phyloP scores from a whole-genome alignment of 2,113 vertebrate species.

The Dasyornis broadbenti region DNA sequence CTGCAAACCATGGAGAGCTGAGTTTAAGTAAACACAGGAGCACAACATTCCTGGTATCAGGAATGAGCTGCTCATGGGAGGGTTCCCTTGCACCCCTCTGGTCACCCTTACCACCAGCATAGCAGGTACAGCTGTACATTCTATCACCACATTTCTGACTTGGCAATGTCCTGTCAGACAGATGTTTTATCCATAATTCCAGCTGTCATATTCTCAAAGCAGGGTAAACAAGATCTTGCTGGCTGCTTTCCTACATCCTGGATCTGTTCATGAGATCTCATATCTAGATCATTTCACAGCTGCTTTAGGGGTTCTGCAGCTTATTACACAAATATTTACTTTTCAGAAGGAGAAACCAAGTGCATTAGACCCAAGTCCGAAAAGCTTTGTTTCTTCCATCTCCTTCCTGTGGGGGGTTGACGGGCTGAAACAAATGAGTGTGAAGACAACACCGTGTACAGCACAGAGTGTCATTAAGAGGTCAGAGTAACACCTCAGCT shows the following conservation, averaged over 20 bases:
- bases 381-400: neutral
- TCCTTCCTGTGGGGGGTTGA: neutral
- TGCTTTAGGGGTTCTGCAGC: neutral
- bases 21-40: neutral
- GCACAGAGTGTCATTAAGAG: neutral
- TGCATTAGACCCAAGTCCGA: neutral
- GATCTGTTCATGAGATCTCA: neutral
- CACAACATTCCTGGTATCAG: neutral
- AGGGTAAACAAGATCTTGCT: constrained; percentile 2
- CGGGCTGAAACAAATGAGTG: neutral
- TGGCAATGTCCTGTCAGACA: neutral
- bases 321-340: neutral
- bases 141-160: neutral
- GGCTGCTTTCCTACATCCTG: neutral
- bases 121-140: neutral
- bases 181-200: neutral
- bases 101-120: neutral
- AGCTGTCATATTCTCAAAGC: neutral
- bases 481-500: neutral
- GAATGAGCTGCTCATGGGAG: neutral
- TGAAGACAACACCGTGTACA: neutral
- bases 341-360: neutral
- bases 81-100: neutral
- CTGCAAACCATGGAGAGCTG: neutral
- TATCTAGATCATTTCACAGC: neutral